Base-by-base conservation (phyloP, 2,113 vertebrate genomes). In the Alosa alosa region DNA sequence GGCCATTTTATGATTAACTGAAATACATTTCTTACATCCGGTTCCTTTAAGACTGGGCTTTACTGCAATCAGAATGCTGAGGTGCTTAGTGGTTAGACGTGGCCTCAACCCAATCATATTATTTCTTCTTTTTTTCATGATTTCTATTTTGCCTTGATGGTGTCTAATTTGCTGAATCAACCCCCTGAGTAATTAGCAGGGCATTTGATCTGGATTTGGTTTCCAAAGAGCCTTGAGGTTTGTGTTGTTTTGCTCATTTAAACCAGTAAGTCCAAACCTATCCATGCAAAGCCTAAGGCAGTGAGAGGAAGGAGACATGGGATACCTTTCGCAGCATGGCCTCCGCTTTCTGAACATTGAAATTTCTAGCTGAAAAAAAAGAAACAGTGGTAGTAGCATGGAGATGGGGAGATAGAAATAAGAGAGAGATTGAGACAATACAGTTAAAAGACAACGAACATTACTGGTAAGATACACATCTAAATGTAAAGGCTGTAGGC, bases 251-350 rank as follows among this genome's bases (percentile, higher is more conserved):
- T 55, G 4, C 17, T 55, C 52, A 55, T 55, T 17, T 18, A 55
- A 13, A 52, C 5, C 52, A 57, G 52, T 17, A 57, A 52, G 18
- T 22, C 55, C 55, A 60, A 60, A 20, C 55, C 20, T 60, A 60
- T 22, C 55, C 20, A 60, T 60, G 55, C 55, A 60, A 60, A 60
- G 55, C 18, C 55, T 22, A 60, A 60, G 22, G 55, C 55, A 22
- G 5, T 41, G 50, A 83, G 44, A 86, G 9, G 52, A 11, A 81
- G 17, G 64, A 22, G 22, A 39, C 2, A 0, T 50, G 46, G 2
- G 1, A 94, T 95, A 99, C 98, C 98, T 99, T 99, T 86, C 98
- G 95, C 81, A 99, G 90, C 98, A 99, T 99, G 0, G 92, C 95
- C 90, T 99, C 98, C 0, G 98, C 93, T 93, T 99, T 99, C 93